phyloP scores from a whole-genome alignment of 2,797 vertebrate species.

The Lepus townsendii region DNA sequence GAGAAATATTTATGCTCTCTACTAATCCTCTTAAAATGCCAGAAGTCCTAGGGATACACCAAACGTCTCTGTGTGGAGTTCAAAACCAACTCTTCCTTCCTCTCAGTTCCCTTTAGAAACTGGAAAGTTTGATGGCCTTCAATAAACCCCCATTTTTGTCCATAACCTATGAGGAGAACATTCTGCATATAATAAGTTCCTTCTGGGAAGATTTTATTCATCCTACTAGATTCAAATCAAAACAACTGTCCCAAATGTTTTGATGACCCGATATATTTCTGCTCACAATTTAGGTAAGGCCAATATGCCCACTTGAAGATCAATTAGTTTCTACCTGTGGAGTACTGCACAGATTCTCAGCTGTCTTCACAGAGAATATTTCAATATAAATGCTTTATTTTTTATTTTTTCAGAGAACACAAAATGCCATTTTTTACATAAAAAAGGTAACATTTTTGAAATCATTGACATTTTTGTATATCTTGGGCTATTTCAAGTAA shows the following conservation, averaged over 20 bases:
- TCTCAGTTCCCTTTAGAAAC: not conserved
- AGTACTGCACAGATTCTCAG: not conserved
- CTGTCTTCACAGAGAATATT: conserved; percentile 53
- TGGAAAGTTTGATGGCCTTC: not conserved
- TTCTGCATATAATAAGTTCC: conserved; percentile 26
- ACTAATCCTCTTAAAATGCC: not conserved
- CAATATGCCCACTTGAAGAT: not conserved
- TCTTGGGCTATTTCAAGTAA: conserved; percentile 71
- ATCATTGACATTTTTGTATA: conserved; percentile 77
- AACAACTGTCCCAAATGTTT: not conserved
- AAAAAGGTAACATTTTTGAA: conserved; percentile 78
- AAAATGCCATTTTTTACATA: conserved; percentile 70
- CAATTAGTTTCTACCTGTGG: not conserved
- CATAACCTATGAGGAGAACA: not conserved
- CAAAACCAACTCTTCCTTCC: conserved; percentile 33
- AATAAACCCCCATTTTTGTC: not conserved
- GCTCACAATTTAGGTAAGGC: not conserved
- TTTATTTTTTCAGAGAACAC: conserved; percentile 56
- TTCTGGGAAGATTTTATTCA: conserved; percentile 17
- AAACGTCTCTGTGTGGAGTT: conserved; percentile 6
- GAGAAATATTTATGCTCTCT: not conserved
- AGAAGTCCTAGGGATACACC: not conserved
- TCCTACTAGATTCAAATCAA: not conserved
- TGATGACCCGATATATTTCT: not conserved
- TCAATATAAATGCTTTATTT: conserved; percentile 64